Conservation (phyloP, 2,797 vertebrate genomes). For the Chloroceryle amazona region DNA sequence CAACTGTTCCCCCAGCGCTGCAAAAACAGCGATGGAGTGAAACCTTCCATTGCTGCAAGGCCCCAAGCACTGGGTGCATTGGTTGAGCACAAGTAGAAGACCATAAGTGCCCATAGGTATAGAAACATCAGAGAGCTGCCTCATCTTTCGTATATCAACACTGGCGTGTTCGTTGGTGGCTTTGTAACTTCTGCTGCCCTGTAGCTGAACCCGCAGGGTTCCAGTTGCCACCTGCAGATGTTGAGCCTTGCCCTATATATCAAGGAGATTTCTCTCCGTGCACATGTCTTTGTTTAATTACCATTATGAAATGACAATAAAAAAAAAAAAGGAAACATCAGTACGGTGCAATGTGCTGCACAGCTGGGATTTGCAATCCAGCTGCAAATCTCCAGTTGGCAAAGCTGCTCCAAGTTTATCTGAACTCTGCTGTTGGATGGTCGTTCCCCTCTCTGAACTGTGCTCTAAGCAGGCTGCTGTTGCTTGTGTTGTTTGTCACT, state of each 20-base stretch:
- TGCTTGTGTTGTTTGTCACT: neutral
- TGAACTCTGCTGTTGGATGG: accelerated
- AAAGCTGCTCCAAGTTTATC: neutral
- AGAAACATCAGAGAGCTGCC: neutral
- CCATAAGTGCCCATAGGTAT: neutral
- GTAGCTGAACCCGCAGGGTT: neutral
- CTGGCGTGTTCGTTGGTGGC: accelerated
- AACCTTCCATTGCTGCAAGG: neutral
- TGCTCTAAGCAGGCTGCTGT: neutral
- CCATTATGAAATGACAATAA: neutral
- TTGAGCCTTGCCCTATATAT: neutral
- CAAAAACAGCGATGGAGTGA: neutral
- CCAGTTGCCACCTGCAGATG: accelerated
- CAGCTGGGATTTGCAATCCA: neutral
- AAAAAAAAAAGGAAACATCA: neutral
- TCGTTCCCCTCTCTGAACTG: neutral
- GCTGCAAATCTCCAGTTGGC: neutral
- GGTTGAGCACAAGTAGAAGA: accelerated
- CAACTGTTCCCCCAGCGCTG: accelerated
- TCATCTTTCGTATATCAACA: accelerated
- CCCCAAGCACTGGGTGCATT: neutral
- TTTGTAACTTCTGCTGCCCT: neutral
- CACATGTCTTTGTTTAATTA: neutral
- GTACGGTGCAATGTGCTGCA: accelerated
- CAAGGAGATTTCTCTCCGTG: neutral